phyloP scores from a whole-genome alignment of 2,797 vertebrate species.

The Erithacus rubecula region DNA sequence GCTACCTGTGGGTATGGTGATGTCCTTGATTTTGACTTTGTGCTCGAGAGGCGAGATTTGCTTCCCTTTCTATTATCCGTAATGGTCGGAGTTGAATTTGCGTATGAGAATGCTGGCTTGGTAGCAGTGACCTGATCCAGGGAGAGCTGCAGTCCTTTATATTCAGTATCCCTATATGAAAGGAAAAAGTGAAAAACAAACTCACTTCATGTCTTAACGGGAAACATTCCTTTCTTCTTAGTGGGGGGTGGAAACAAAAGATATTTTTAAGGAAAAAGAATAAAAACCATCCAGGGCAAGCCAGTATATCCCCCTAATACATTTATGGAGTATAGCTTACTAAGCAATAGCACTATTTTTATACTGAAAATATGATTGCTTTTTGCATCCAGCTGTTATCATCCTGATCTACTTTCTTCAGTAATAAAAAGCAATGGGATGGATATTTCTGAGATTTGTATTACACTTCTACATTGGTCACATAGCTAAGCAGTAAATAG shows the following conservation, averaged over 20 bases:
- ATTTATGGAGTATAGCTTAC: neutral
- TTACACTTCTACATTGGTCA: neutral
- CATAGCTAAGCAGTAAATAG: neutral
- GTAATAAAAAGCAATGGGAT: constrained; percentile 13
- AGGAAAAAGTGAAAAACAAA: constrained; percentile 53
- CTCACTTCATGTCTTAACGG: constrained; percentile 26
- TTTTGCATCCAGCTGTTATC: constrained; percentile 28
- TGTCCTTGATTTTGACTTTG: constrained; percentile 90
- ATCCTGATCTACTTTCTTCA: constrained; percentile 3
- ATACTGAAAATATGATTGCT: neutral
- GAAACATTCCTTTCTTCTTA: constrained; percentile 37
- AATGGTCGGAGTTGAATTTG: constrained; percentile 79
- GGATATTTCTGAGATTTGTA: neutral
- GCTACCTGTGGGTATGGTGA: constrained; percentile 95
- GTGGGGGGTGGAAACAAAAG: neutral
- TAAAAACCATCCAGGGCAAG: neutral
- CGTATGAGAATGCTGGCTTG: constrained; percentile 86
- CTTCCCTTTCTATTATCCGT: constrained; percentile 83
- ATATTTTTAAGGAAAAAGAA: neutral
- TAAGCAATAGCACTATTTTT: constrained; percentile 2
- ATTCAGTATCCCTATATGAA: constrained; percentile 89
- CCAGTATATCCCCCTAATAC: neutral
- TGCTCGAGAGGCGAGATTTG: constrained; percentile 83
- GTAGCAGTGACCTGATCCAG: constrained; percentile 91
- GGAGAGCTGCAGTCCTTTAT: constrained; percentile 95